Base-by-base conservation (phyloP, 2,888 invertebrate genomes). In the Ellobium chinense region DNA sequence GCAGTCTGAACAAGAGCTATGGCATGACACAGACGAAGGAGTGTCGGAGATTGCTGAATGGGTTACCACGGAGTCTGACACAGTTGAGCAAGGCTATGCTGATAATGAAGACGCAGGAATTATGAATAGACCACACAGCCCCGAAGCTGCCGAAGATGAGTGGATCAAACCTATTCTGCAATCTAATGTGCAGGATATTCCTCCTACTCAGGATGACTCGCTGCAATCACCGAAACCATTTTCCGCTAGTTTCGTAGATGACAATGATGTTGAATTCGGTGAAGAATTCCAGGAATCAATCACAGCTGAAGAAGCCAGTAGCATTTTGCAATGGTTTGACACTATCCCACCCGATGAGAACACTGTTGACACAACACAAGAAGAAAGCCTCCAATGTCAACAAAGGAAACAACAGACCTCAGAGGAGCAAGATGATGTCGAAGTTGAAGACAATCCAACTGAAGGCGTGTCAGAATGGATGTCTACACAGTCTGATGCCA, bases 121-220 rank as follows among this genome's bases (percentile, higher is more conserved):
- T 0, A 31, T 66, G 66, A 21, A 31, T 2, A 65, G 76, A 76
- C 66, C 76, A 21, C 29, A n/a, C 21, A 76, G 76, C 37, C 76
- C 76, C 1, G 76, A 76, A 56, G 54, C 76, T 31, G n/a, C 66
- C 0, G 76, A 76, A 34, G 66, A 76, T 29, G 76, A 56, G 14
- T 76, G 65, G 76, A 65, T 76, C 24, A 76, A 56, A 56, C 56
- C 34, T 1, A 66, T 56, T 66, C 29, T 37, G 5, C 12, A 56
- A 54, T 27, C 21, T 27, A 54, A 76, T 36, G 24, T 34, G 18
- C 27, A 39, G 1, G 27, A 46, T 3, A 1, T 21, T 9, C 12
- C 24, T 14, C 1, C 34, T n/a, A 2, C 34, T 65, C 9, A 7
- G 27, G 66, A 37, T 2, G 62, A 74, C 2, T 37, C 27, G 21